Evolutionary conservation across 2,888 invertebrate genomes (phyloP).

Genomic region (Coelopa pilipes): DNA sequence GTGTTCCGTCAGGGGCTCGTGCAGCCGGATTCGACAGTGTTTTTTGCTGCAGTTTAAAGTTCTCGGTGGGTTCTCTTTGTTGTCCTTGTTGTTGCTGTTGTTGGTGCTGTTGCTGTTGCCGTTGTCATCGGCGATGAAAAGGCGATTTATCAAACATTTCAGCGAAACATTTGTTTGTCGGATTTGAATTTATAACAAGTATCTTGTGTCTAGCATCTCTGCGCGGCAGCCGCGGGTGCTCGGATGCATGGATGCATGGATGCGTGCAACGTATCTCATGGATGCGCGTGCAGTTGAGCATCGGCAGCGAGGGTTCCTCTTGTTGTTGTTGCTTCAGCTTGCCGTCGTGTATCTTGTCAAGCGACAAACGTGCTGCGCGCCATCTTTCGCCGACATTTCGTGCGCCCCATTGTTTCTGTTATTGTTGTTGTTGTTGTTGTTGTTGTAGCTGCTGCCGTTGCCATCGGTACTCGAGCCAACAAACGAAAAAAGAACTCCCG

Average conservation of each 20-base stretch:
- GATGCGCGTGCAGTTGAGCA: conserved; percentile 10
- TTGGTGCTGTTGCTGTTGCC: no score
- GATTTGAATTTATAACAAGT: conserved; percentile 13
- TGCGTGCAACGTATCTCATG: not conserved
- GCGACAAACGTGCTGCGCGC: conserved; percentile 14
- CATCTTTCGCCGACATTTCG: conserved; percentile 12
- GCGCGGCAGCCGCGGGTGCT: not conserved
- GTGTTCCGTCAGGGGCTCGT: not conserved
- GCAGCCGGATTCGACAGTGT: no score
- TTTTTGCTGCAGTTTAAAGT: no score
- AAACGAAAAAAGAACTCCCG: not conserved
- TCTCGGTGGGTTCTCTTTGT: no score
- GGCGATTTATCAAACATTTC: conserved; percentile 11
- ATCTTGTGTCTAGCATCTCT: no score
- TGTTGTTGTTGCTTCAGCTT: not conserved
- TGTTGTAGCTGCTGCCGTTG: not conserved
- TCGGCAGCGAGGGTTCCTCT: not conserved
- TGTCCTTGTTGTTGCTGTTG: no score
- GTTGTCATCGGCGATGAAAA: not conserved
- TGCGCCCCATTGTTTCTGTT: no score
- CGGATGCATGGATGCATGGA: not conserved
- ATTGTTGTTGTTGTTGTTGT: not conserved
- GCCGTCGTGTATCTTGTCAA: not conserved
- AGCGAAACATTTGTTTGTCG: not conserved
- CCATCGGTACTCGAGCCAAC: not conserved